Conservation (phyloP, 2,113 vertebrate genomes). For the Xyliphius kryptos region DNA sequence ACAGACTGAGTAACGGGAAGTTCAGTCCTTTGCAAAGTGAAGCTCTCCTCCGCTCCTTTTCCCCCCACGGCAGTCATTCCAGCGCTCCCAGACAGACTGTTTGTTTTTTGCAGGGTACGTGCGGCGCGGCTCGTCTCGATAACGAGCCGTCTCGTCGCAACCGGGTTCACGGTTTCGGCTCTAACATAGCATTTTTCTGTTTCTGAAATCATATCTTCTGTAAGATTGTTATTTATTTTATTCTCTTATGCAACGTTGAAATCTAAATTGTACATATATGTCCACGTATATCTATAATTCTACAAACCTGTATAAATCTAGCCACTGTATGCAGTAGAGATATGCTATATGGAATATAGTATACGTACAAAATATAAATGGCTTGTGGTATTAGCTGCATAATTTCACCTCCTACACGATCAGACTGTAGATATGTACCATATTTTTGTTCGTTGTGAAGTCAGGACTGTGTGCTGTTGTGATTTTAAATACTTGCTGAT, state of each 20-base stretch:
- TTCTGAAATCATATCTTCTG: slow-evolving; percentile 61
- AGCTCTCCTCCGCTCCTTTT: slow-evolving; percentile 47
- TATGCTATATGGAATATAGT: slow-evolving; percentile 59
- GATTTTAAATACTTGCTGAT: slow-evolving; percentile 72
- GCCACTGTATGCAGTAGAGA: slow-evolving; percentile 63
- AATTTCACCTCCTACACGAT: slow-evolving; percentile 58
- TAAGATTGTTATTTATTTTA: slow-evolving; percentile 74
- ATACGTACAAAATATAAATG: slow-evolving; percentile 47
- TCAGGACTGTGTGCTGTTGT: slow-evolving; percentile 55
- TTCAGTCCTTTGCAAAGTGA: slow-evolving; percentile 41
- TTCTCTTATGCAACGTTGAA: slow-evolving; percentile 68
- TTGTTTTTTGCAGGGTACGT: slow-evolving; percentile 74
- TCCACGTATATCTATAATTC: slow-evolving; percentile 70
- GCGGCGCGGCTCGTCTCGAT: slow-evolving; percentile 73
- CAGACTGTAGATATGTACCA: slow-evolving; percentile 73
- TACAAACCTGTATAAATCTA: slow-evolving; percentile 72
- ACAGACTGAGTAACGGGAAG: slow-evolving; percentile 59
- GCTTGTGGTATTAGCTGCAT: slow-evolving; percentile 55
- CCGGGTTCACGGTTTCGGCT: slow-evolving; percentile 53
- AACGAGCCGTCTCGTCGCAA: slow-evolving; percentile 46
- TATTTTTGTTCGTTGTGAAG: slow-evolving; percentile 57
- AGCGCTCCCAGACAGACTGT: slow-evolving; percentile 81
- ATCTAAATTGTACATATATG: slow-evolving; percentile 72
- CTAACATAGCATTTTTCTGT: slow-evolving; percentile 67
- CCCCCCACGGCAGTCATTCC: slow-evolving; percentile 88